These are phyloP conservation scores for Caenorhabditis drosophilae DNA, from an alignment of 2,888 invertebrate genomes.

Conservation along the genomic window DNA sequence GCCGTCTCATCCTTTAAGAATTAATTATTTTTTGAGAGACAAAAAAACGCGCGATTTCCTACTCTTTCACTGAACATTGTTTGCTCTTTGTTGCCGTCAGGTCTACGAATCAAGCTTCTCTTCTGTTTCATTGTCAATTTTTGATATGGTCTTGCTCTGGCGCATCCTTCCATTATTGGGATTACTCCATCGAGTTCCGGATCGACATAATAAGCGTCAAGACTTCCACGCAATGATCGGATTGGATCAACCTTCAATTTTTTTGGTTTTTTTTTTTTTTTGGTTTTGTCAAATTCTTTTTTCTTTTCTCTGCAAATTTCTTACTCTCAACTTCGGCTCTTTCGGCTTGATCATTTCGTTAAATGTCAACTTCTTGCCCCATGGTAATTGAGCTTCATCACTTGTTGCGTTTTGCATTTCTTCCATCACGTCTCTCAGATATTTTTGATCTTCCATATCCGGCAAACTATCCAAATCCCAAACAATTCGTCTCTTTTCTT, in stretches of 20 bases:
- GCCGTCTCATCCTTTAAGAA: slow-evolving; percentile 53
- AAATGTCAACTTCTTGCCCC: slow-evolving; percentile 17
- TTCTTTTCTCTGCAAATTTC: background rate
- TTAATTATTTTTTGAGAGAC: background rate
- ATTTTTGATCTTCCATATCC: slow-evolving; percentile 44
- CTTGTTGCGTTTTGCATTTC: slow-evolving; percentile 16
- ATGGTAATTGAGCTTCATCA: slow-evolving; percentile 8
- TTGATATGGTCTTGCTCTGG: slow-evolving; percentile 44
- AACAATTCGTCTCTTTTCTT: slow-evolving; percentile 19
- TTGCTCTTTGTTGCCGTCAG: slow-evolving; percentile 35
- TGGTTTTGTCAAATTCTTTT: background rate
- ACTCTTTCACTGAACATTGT: slow-evolving; percentile 48
- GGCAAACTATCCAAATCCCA: slow-evolving; percentile 10
- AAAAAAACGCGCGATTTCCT: too few species aligned
- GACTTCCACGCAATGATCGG: slow-evolving; percentile 21
- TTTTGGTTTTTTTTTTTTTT: background rate
- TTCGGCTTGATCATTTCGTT: slow-evolving; percentile 9
- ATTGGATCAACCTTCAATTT: slow-evolving; percentile 9
- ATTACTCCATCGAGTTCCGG: slow-evolving; percentile 43
- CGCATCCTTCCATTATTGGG: slow-evolving; percentile 43
- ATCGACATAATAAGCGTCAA: slow-evolving; percentile 43
- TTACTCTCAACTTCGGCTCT: slow-evolving; percentile 19
- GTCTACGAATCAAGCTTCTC: slow-evolving; percentile 42
- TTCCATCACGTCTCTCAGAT: slow-evolving; percentile 9
- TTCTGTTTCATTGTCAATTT: slow-evolving; percentile 52